A percentile compares a stretch with the other conserved stretches of the same genome.
phyloP scores from a whole-genome alignment of 2,797 vertebrate species.

The Psittacula derbiana region DNA sequence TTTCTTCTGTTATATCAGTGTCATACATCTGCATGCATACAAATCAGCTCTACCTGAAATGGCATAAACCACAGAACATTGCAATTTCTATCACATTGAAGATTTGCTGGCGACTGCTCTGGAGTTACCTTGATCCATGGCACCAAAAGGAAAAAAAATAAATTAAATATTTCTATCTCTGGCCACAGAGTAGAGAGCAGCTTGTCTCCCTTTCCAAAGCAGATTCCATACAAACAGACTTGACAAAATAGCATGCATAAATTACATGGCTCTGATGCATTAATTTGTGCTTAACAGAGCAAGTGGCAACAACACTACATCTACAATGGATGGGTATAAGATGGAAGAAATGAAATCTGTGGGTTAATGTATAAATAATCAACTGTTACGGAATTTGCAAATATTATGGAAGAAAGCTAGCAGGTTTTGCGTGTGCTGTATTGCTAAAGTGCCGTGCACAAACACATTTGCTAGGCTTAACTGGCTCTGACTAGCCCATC shows the following conservation, averaged over 20 bases:
- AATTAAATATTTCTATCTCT: constrained; percentile 12
- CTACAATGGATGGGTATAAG: constrained; percentile 39
- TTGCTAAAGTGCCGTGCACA: constrained; percentile 10
- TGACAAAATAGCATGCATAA: constrained; percentile 71
- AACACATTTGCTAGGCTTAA: constrained; percentile 40
- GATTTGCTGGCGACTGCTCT: constrained; percentile 25
- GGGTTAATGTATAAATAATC: constrained; percentile 47
- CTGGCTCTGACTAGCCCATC: constrained; percentile 34
- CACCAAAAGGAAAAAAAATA: neutral
- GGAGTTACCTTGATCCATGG: constrained; percentile 28
- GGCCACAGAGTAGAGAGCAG: constrained; percentile 30
- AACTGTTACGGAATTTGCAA: constrained; percentile 35
- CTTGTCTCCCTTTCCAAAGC: constrained; percentile 52
- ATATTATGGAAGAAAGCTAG: constrained; percentile 43
- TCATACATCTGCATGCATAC: neutral
- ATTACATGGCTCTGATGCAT: constrained; percentile 57
- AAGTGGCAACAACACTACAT: constrained; percentile 51
- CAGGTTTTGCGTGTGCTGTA: neutral
- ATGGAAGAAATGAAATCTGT: constrained; percentile 46
- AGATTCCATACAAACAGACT: constrained; percentile 68
- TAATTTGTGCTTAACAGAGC: constrained; percentile 71
- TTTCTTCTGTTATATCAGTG: neutral
- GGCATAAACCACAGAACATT: neutral
- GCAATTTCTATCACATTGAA: constrained; percentile 14
- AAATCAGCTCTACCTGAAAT: constrained; percentile 19